Evolutionary conservation across 1,140 invertebrate species (phyloP).

Genomic region (Copidosoma floridanum): DNA sequence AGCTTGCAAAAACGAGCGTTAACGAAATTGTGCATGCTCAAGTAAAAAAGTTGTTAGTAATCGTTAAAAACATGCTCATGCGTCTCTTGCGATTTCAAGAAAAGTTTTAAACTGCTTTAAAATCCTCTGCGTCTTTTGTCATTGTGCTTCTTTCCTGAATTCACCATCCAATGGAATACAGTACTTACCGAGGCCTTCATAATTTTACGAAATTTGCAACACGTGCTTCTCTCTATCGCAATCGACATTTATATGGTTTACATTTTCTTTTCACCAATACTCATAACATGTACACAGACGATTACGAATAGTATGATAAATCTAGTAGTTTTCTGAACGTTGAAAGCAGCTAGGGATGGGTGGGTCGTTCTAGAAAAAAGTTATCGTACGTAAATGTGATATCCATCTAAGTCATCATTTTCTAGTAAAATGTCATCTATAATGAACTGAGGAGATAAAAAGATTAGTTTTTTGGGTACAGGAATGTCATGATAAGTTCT

Average conservation of each 20-base stretch:
- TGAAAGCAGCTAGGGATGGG: conserved; percentile 52
- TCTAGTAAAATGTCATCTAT: conserved; percentile 17
- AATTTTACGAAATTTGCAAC: not conserved
- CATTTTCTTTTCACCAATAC: not conserved
- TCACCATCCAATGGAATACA: too few species aligned
- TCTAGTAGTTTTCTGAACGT: conserved; percentile 21
- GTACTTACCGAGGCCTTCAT: conserved; percentile 7
- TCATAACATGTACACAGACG: conserved; percentile 24
- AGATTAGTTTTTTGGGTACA: too few species aligned
- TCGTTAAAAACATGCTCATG: conserved; percentile 25
- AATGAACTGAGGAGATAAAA: not conserved
- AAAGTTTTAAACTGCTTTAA: too few species aligned
- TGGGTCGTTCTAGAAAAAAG: conserved; percentile 28
- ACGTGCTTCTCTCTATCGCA: not conserved
- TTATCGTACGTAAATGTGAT: not conserved
- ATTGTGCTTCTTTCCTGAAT: too few species aligned
- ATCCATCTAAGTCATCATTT: conserved; percentile 13
- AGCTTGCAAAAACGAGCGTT: conserved; percentile 7
- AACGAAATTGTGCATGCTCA: conserved; percentile 8
- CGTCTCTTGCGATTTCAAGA: conserved; percentile 2
- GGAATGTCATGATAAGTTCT: too few species aligned
- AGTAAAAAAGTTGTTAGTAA: conserved; percentile 10
- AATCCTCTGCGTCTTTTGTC: too few species aligned
- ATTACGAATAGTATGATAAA: conserved; percentile 17
- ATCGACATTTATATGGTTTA: conserved; percentile 7